Conservation (phyloP, 2,113 vertebrate species). For the Caretta caretta region DNA sequence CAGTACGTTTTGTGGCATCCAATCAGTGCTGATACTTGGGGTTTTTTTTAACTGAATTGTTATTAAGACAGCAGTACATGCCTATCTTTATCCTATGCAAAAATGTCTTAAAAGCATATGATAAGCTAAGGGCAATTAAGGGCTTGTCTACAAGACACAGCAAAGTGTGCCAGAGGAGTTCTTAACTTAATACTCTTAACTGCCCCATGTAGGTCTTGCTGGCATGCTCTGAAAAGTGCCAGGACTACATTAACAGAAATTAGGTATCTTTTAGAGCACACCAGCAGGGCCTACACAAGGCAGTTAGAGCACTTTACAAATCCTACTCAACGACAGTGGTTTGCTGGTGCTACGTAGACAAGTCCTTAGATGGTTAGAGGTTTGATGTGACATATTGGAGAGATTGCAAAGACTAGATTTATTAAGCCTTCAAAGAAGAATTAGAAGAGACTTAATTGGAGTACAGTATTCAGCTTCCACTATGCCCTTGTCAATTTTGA, state of each 20-base stretch:
- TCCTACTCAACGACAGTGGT: neutral
- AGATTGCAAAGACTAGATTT: neutral
- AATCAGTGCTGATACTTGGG: slow-evolving; percentile 7
- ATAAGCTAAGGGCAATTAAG: neutral
- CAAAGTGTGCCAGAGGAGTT: neutral
- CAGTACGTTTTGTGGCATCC: neutral
- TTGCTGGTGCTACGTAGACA: neutral
- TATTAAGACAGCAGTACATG: neutral
- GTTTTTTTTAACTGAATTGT: slow-evolving; percentile 11
- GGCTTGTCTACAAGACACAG: neutral
- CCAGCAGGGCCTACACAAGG: neutral
- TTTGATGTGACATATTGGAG: fast-evolving
- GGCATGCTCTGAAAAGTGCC: neutral
- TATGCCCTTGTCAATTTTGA: no score
- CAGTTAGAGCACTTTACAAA: neutral
- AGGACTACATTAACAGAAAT: neutral
- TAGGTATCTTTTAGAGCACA: neutral
- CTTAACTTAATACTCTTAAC: neutral
- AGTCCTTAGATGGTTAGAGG: neutral
- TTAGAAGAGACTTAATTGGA: neutral
- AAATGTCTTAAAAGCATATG: neutral
- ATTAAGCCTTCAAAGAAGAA: neutral
- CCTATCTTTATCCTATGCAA: neutral
- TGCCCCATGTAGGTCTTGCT: neutral
- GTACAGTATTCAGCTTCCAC: neutral